These are phyloP conservation scores for Phyllopteryx taeniolatus DNA, from an alignment of 2,113 vertebrate genomes.

Conservation along the genomic window DNA sequence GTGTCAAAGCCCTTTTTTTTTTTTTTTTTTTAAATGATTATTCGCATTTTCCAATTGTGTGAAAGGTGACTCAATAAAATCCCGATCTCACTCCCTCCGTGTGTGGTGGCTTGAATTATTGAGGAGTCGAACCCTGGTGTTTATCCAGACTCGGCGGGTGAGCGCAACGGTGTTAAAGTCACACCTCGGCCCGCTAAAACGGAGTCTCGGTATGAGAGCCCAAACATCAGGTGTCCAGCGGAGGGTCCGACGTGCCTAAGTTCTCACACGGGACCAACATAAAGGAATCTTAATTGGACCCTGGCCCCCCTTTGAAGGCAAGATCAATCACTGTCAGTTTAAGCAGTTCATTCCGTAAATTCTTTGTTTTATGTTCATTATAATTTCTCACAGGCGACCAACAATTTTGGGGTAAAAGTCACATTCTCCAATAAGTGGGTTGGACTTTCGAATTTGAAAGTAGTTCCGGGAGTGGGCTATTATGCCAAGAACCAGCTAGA, in stretches of 20 bases:
- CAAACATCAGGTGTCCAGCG: conserved; percentile 62
- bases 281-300: conserved; percentile 54
- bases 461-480: background rate
- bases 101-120: conserved; percentile 38
- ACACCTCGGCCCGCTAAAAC: conserved; percentile 67
- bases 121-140: conserved; percentile 49
- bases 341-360: conserved; percentile 1
- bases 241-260: conserved; percentile 51
- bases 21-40: background rate
- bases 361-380: background rate
- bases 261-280: conserved; percentile 60
- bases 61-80: background rate
- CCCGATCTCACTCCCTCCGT: conserved; percentile 14
- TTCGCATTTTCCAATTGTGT: background rate
- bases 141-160: conserved; percentile 64
- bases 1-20: background rate
- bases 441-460: background rate
- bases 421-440: background rate
- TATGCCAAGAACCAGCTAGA: background rate
- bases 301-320: conserved; percentile 54
- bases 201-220: conserved; percentile 43
- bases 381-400: background rate
- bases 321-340: conserved; percentile 46
- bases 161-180: conserved; percentile 63
- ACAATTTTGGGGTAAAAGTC: background rate